Evolutionary conservation across 2,113 vertebrate species (phyloP).

Genomic region (Neogobius melanostomus): DNA sequence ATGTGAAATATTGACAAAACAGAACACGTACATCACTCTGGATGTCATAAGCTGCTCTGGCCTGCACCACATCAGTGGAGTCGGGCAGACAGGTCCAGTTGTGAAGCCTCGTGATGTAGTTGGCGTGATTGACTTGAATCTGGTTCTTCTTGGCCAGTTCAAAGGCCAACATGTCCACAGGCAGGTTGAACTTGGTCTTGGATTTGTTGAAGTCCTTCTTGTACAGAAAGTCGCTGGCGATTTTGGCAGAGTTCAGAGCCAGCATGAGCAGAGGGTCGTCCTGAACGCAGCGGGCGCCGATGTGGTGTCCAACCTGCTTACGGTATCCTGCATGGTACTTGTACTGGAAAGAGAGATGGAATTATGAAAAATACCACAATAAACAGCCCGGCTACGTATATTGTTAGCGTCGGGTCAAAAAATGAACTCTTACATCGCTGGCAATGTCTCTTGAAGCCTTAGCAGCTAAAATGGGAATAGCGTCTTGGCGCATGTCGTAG

Average conservation of each 20-base stretch:
- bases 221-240: constrained; percentile 87
- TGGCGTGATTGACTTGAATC: constrained; percentile 82
- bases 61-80: constrained; percentile 83
- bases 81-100: constrained; percentile 89
- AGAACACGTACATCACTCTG: constrained; percentile 82
- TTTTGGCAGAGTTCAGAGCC: constrained; percentile 88
- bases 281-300: constrained; percentile 81
- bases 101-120: constrained; percentile 83
- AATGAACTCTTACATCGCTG: constrained; percentile 78
- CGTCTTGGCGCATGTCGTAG: constrained; percentile 84
- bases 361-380: neutral
- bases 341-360: constrained; percentile 41
- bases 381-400: neutral
- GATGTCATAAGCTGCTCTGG: constrained; percentile 78
- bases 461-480: constrained; percentile 85
- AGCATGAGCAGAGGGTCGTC: constrained; percentile 87
- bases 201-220: constrained; percentile 88
- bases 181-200: constrained; percentile 84
- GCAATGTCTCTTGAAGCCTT: constrained; percentile 85
- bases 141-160: constrained; percentile 87
- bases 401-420: neutral
- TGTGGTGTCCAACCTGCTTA: constrained; percentile 90
- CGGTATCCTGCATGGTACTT: constrained; percentile 89
- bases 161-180: constrained; percentile 85
- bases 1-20: neutral